Evolutionary conservation across 1,140 invertebrate genomes (phyloP).

Genomic region (Rhynchophorus ferrugineus): DNA sequence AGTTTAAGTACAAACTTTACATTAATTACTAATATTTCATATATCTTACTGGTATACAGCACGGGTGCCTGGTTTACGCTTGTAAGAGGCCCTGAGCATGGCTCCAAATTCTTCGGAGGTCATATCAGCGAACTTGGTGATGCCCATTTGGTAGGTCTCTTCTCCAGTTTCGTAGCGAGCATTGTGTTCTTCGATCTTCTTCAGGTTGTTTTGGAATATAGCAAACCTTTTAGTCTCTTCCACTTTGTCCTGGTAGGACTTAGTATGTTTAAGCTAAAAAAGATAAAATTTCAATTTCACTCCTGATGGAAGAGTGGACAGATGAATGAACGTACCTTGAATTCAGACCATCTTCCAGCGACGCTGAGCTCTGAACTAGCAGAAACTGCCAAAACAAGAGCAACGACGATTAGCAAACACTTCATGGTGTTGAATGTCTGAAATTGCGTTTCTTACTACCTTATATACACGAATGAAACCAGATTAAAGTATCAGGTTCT

Average conservation of each 20-base stretch:
- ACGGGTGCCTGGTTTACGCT: background rate
- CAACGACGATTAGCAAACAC: background rate
- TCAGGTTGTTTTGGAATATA: conserved; percentile 1
- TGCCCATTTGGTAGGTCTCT: conserved; percentile 5
- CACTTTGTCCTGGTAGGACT: background rate
- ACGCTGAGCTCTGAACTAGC: background rate
- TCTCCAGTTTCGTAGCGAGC: background rate
- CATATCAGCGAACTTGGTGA: conserved; percentile 11
- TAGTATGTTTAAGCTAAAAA: background rate
- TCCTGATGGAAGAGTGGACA: no score
- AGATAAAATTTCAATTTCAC: no score
- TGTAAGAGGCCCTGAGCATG: background rate
- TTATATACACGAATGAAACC: no score
- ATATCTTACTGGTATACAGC: background rate
- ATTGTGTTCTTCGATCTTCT: conserved; percentile 15
- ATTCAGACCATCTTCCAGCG: background rate
- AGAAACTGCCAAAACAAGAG: background rate
- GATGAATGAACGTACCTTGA: no score
- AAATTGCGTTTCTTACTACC: no score
- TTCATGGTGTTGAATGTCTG: no score
- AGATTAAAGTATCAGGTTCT: no score
- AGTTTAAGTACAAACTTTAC: no score
- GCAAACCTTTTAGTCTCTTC: background rate
- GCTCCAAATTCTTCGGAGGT: conserved; percentile 9
- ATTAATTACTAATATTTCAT: no score